phyloP scores from a whole-genome alignment of 2,797 vertebrate genomes.

The Coreius guichenoti region DNA sequence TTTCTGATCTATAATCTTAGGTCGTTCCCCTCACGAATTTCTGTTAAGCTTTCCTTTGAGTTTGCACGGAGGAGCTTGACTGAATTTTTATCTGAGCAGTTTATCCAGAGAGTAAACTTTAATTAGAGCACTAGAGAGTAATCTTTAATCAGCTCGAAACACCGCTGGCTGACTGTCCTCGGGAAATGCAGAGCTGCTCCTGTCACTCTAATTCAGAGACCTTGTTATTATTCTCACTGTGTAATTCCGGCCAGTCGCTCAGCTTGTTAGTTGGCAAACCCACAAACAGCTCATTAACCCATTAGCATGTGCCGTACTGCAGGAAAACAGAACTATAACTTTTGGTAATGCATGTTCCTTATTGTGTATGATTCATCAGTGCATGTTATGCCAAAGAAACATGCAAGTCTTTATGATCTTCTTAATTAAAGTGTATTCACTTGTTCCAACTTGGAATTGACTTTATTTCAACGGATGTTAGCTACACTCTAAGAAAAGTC shows the following conservation, averaged over 20 bases:
- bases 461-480: neutral
- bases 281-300: conserved; percentile 16
- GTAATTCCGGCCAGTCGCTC: conserved; percentile 31
- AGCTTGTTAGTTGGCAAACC: conserved; percentile 25
- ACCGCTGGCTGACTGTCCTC: conserved; percentile 27
- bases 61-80: conserved; percentile 21
- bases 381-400: neutral
- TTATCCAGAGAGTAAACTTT: conserved; percentile 40
- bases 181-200: conserved; percentile 21
- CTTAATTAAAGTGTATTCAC: neutral
- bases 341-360: neutral
- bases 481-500: neutral
- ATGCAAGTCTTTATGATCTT: neutral
- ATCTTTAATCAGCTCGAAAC: conserved; percentile 27
- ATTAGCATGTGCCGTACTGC: neutral
- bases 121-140: conserved; percentile 29
- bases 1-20: conserved; percentile 34
- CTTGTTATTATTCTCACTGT: conserved; percentile 45
- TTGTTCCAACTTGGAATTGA: neutral
- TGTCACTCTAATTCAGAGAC: conserved; percentile 28
- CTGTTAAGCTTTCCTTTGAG: conserved; percentile 26
- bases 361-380: neutral
- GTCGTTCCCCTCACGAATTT: neutral
- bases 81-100: conserved; percentile 23
- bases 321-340: neutral